These are phyloP conservation scores for Parascotia fuliginaria DNA, from an alignment of 2,888 invertebrate species.

Conservation along the genomic window DNA sequence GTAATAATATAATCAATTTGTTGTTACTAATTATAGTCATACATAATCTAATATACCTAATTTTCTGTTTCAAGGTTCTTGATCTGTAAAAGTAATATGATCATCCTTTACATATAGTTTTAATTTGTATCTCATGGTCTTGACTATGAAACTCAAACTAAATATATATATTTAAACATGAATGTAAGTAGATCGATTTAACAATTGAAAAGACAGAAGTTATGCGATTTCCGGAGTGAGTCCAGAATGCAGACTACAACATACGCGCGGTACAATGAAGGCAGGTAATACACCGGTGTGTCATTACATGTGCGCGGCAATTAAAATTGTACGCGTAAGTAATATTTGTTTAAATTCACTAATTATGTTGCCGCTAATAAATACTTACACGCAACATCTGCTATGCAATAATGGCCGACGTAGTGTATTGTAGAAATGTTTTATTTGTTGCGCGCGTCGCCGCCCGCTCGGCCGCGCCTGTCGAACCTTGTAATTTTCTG, in stretches of 20 bases:
- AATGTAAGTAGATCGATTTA: too few species aligned
- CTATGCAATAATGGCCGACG: constrained; percentile 62
- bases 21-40: too few species aligned
- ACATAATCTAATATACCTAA: too few species aligned
- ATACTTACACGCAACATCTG: constrained; percentile 81
- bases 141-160: too few species aligned
- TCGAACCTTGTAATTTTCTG: constrained; percentile 68
- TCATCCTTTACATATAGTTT: too few species aligned
- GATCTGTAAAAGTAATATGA: too few species aligned
- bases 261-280: constrained; percentile 43
- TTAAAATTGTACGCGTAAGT: constrained; percentile 79
- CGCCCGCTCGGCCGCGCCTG: constrained; percentile 36
- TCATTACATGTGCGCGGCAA: constrained; percentile 68
- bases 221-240: constrained; percentile 50
- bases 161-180: too few species aligned
- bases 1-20: too few species aligned
- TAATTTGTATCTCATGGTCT: too few species aligned
- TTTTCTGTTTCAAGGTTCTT: too few species aligned
- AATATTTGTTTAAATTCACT: constrained; percentile 83
- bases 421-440: constrained; percentile 69
- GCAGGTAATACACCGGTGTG: constrained; percentile 50
- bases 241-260: constrained; percentile 25
- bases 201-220: constrained; percentile 33
- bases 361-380: constrained; percentile 80
- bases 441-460: constrained; percentile 67